Conservation (phyloP, 2,888 invertebrate genomes). For the Tipula vernalis region DNA sequence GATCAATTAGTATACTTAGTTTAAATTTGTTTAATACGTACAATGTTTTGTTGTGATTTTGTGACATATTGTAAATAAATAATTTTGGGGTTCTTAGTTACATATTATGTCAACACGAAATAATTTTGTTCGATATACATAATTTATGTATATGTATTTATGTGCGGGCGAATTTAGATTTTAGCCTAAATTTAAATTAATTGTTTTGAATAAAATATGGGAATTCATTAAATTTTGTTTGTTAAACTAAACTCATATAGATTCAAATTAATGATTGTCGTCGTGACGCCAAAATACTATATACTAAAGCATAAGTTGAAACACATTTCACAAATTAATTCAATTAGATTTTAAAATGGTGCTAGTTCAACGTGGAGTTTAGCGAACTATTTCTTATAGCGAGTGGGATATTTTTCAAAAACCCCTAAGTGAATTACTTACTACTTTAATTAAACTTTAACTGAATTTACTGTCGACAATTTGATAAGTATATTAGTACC, state of each 20-base stretch:
- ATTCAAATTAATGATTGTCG: no score
- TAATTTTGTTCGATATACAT: neutral
- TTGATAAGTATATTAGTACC: no score
- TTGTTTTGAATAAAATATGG: neutral
- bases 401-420: no score
- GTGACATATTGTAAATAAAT: neutral
- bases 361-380: no score
- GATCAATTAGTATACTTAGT: neutral
- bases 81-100: neutral
- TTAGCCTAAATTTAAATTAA: neutral
- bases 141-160: neutral
- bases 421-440: no score
- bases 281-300: no score
- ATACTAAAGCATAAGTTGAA: no score
- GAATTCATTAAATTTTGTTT: neutral
- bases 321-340: no score
- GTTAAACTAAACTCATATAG: neutral
- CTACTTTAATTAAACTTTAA: no score
- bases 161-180: neutral
- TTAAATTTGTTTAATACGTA: neutral
- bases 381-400: no score
- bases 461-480: no score
- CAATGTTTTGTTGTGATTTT: neutral
- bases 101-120: neutral
- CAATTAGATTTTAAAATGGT: no score